phyloP scores from a whole-genome alignment of 2,797 vertebrate species.

The Iguana delicatissima region DNA sequence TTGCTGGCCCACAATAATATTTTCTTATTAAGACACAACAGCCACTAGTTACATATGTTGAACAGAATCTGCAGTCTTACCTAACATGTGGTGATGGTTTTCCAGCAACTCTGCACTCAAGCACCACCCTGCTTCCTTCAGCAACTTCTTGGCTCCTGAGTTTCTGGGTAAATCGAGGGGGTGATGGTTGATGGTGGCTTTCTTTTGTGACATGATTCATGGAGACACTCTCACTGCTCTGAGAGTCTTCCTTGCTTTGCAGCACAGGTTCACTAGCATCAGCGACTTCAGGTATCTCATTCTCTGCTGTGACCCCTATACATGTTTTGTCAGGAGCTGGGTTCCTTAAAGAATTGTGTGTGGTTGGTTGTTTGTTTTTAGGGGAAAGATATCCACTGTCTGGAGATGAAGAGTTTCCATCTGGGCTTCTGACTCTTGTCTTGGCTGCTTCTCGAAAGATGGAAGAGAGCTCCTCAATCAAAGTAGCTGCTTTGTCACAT shows the following conservation, averaged over 20 bases:
- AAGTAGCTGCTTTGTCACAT: slow-evolving; percentile 90
- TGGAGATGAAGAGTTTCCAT: slow-evolving; percentile 93
- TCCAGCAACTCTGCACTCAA: slow-evolving; percentile 92
- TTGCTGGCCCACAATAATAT: not conserved
- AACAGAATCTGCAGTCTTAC: slow-evolving; percentile 74
- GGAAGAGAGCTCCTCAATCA: slow-evolving; percentile 96
- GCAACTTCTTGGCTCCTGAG: slow-evolving; percentile 95
- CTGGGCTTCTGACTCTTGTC: slow-evolving; percentile 81
- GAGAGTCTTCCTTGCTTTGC: slow-evolving; percentile 34
- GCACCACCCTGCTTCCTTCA: slow-evolving; percentile 89
- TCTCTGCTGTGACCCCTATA: slow-evolving; percentile 60
- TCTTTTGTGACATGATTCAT: slow-evolving; percentile 55
- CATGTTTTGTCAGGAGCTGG: slow-evolving; percentile 62
- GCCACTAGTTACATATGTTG: not conserved
- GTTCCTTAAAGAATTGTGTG: slow-evolving; percentile 66
- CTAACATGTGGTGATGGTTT: slow-evolving; percentile 91
- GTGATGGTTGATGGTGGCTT: slow-evolving; percentile 74
- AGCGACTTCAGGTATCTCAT: slow-evolving; percentile 35
- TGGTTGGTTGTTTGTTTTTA: slow-evolving; percentile 77
- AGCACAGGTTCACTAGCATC: slow-evolving; percentile 40
- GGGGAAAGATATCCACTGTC: slow-evolving; percentile 97
- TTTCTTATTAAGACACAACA: not conserved
- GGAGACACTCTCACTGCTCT: slow-evolving; percentile 5
- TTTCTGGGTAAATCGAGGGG: slow-evolving; percentile 92
- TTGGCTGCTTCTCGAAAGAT: slow-evolving; percentile 91